Conservation (phyloP, 2,797 vertebrate species). For the Sebastes ruberrimus region DNA sequence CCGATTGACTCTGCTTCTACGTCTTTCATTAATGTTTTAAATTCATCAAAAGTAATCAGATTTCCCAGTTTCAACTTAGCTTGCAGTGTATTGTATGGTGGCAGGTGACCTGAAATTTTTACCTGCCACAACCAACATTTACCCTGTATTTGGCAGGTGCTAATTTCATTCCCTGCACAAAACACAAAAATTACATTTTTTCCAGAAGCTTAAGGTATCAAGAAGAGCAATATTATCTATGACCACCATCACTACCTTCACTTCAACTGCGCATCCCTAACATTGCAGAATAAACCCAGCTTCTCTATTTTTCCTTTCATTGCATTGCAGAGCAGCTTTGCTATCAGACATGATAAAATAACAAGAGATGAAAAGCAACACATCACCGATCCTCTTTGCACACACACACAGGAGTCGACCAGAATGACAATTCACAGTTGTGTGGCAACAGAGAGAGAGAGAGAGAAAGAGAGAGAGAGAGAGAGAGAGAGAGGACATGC, state of each 20-base stretch:
- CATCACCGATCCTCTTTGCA: not conserved
- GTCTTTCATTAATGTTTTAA: no score
- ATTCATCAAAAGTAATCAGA: no score
- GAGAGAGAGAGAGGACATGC: not conserved
- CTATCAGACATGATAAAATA: not conserved
- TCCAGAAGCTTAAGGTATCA: slow-evolving; percentile 35
- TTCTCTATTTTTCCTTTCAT: not conserved
- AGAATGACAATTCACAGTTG: slow-evolving; percentile 38
- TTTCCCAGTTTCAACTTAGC: no score
- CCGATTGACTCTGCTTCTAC: no score
- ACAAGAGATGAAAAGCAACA: not conserved
- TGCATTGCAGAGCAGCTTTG: not conserved
- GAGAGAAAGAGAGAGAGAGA: no score
- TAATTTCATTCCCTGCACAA: not conserved
- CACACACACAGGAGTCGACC: slow-evolving; percentile 1
- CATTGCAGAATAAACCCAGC: not conserved
- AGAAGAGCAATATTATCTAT: slow-evolving; percentile 19
- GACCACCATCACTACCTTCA: slow-evolving; percentile 7
- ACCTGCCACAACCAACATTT: no score
- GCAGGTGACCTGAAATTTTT: no score
- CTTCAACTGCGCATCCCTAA: not conserved
- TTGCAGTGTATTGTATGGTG: no score
- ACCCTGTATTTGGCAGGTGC: no score
- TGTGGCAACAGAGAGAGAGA: not conserved
- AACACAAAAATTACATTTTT: slow-evolving; percentile 17